phyloP scores from a whole-genome alignment of 2,797 vertebrate species.

The Artibeus jamaicensis region DNA sequence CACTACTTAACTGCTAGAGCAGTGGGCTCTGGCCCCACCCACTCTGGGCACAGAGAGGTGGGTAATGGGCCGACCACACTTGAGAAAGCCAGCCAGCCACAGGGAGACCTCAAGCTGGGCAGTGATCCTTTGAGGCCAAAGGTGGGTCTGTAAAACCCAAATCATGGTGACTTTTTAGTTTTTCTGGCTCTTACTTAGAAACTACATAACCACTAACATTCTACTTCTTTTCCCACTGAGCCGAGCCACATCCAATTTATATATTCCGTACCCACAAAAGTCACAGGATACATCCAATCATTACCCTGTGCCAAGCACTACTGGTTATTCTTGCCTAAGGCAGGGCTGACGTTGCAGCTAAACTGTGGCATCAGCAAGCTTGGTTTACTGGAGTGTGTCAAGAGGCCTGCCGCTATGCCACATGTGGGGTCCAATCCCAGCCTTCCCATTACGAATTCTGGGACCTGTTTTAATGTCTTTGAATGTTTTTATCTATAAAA shows the following conservation, averaged over 20 bases:
- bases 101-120: background rate
- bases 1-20: background rate
- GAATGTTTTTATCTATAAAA: background rate
- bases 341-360: background rate
- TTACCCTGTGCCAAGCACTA: background rate
- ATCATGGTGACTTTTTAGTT: background rate
- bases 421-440: background rate
- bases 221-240: slow-evolving; percentile 19
- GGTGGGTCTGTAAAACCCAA: background rate
- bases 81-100: background rate
- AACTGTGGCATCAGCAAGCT: background rate
- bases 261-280: background rate
- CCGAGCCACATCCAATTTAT: background rate
- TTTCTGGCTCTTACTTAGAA: slow-evolving; percentile 50
- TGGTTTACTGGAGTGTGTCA: background rate
- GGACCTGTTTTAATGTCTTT: background rate
- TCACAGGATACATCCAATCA: background rate
- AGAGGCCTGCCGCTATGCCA: background rate
- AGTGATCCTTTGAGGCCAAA: slow-evolving; percentile 23
- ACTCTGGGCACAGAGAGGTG: background rate
- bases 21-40: background rate
- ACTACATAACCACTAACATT: slow-evolving; percentile 50
- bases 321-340: background rate
- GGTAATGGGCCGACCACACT: background rate
- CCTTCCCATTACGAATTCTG: background rate